Percentiles rank a stretch among this genome's conserved stretches.
phyloP scores from a whole-genome alignment of 2,797 vertebrate species.

The Zalophus californianus region DNA sequence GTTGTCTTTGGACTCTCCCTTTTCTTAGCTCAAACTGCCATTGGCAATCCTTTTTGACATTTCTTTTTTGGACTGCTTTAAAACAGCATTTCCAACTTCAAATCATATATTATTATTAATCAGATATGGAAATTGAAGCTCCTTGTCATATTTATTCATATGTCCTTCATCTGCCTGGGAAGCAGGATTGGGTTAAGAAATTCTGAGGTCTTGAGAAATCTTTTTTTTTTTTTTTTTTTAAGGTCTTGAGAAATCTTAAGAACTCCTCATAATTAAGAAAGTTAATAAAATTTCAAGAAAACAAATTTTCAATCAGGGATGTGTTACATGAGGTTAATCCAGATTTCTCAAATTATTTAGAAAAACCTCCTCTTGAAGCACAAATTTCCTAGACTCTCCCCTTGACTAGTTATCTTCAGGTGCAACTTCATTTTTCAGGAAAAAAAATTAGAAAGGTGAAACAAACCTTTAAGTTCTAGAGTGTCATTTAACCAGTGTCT shows the following conservation, averaged over 20 bases:
- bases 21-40: background rate
- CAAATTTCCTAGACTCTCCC: background rate
- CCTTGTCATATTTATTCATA: background rate
- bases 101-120: background rate
- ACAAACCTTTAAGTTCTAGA: background rate
- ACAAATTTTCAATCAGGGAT: background rate
- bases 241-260: slow-evolving; percentile 24
- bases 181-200: slow-evolving; percentile 4
- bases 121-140: background rate
- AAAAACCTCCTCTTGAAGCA: background rate
- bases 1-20: background rate
- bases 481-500: background rate
- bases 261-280: slow-evolving; percentile 29
- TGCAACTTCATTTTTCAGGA: slow-evolving; percentile 26
- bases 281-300: slow-evolving; percentile 39
- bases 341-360: background rate
- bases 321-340: slow-evolving; percentile 6
- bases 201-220: background rate
- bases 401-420: slow-evolving; percentile 24
- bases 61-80: slow-evolving; percentile 1
- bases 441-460: background rate
- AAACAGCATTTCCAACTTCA: slow-evolving; percentile 36
- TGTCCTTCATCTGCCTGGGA: slow-evolving; percentile 47
- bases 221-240: no score
- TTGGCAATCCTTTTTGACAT: background rate